A percentile compares a stretch with the other conserved stretches of the same genome.
These are phyloP conservation scores for Gavia stellata DNA, from an alignment of 2,113 vertebrate species.

Conservation along the genomic window DNA sequence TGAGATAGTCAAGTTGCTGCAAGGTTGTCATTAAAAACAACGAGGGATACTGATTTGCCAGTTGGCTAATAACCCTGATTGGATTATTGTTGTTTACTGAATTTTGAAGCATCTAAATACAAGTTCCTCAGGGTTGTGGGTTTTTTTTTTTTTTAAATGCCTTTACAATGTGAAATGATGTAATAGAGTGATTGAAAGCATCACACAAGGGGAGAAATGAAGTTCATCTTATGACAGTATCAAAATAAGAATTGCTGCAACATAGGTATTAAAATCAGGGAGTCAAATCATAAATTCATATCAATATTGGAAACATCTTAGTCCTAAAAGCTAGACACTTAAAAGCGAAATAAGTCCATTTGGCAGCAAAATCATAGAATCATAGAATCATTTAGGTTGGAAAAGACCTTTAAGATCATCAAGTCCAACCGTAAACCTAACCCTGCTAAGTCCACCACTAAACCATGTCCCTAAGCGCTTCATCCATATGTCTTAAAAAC, in stretches of 20 bases:
- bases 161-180: neutral
- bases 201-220: neutral
- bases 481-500: no score
- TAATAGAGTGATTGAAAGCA: neutral
- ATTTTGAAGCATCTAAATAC: neutral
- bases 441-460: no score
- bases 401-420: no score
- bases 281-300: neutral
- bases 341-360: neutral
- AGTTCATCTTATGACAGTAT: neutral
- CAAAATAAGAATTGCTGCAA: neutral
- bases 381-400: no score
- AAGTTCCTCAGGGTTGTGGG: neutral
- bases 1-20: neutral
- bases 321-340: neutral
- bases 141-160: neutral
- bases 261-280: neutral
- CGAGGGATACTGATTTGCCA: neutral
- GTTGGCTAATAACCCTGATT: neutral
- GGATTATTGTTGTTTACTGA: neutral
- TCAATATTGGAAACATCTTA: neutral
- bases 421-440: no score
- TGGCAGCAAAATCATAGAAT: neutral
- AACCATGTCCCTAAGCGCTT: no score
- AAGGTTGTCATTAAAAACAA: neutral